Base-by-base conservation (phyloP, 2,797 vertebrate genomes). In the Margarornis squamiger region DNA sequence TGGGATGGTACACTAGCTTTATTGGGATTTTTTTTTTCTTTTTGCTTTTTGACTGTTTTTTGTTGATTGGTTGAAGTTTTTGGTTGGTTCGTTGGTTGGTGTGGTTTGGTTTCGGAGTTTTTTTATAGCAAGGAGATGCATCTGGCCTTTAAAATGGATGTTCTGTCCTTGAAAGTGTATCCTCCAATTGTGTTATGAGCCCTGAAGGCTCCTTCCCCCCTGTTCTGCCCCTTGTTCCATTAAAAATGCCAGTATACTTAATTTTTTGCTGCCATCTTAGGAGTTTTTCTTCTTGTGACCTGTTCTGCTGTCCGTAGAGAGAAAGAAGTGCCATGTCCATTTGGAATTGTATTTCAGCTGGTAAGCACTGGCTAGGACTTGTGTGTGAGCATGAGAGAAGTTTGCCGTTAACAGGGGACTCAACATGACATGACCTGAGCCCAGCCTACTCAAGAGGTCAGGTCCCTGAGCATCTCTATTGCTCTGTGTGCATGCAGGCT, bases 251-350 rank as follows among this genome's bases (percentile, higher is more conserved):
- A 57, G 12, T 51, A 52, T 34, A 57, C 21, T 24, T 7, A 6
- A 15, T 36, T 51, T 78, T 81, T 88, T 86, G 4, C 27, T 63
- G 18, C 24, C 4, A 1, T 68, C 11, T 24, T 59, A 59, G 45
- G 22, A 39, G 3, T 51, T 45, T 51, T 55, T 71, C 43, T 77
- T 77, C 22, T 23, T 68, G 4, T 68, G 71, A 52, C 32, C 26
- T 0, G 0, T 82, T 81, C 52, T 62, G 59, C 68, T 34, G 4
- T 30, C 21, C 9, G 10, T 2, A 20, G 34, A 55, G 39, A 43
- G 6, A 12, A 24, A 62, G 12, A 51, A 72, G 46, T 38, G n/a
- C 19, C 2, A 1, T 54, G 32, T 27, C 45, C 4, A 3, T 23
- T 23, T 61, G n/a, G 7, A 12, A 36, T 36, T 55, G 58, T 52